A percentile compares a stretch with the other conserved stretches of the same genome.
Evolutionary conservation across 2,797 vertebrate genomes (phyloP).

Genomic region (Paratrypauchen microcephalus): DNA sequence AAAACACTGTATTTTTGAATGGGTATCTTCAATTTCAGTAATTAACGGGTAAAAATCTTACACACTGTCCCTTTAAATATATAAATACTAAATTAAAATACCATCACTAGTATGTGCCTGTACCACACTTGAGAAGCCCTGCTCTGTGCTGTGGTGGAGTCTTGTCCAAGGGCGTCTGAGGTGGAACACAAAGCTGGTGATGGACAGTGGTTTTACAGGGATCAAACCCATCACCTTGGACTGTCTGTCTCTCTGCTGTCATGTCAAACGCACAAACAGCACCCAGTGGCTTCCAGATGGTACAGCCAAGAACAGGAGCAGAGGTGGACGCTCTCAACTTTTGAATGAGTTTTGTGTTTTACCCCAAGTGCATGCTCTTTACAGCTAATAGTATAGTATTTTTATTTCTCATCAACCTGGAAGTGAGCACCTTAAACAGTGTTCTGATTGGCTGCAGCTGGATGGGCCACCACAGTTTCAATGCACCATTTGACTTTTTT

Average conservation of each 20-base stretch:
- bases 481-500: too few species aligned
- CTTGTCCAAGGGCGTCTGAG: conserved; percentile 47
- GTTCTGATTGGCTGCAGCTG: too few species aligned
- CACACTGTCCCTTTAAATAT: too few species aligned
- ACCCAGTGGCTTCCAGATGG: conserved; percentile 29
- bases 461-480: too few species aligned
- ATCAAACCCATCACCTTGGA: conserved; percentile 43
- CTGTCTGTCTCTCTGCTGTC: conserved; percentile 36
- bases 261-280: conserved; percentile 21
- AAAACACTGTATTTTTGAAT: too few species aligned
- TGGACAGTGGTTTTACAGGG: conserved; percentile 40
- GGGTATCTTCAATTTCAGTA: too few species aligned
- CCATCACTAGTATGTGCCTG: background rate
- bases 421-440: too few species aligned
- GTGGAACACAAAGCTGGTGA: conserved; percentile 31
- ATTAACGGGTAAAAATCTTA: too few species aligned
- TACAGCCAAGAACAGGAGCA: conserved; percentile 17
- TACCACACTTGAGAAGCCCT: background rate
- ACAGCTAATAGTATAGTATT: too few species aligned
- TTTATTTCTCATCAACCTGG: too few species aligned
- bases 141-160: background rate
- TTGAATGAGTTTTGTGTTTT: too few species aligned
- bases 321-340: background rate
- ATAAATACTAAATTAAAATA: background rate
- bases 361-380: too few species aligned